Conservation (phyloP, 2,797 vertebrate species). For the Lemur catta region DNA sequence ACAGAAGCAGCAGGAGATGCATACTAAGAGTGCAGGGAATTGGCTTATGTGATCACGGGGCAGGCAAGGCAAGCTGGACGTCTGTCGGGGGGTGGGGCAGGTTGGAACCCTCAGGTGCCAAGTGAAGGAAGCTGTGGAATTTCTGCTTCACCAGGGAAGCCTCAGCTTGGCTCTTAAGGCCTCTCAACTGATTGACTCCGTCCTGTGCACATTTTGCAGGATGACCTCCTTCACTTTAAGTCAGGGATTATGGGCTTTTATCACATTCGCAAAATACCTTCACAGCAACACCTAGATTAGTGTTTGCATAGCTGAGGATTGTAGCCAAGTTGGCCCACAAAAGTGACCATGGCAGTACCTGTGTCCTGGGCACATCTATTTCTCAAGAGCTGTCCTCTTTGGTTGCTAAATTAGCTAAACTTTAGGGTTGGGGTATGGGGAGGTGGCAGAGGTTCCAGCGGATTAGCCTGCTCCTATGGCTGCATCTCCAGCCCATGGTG, state of each 20-base stretch:
- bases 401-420: neutral
- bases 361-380: neutral
- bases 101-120: too few relatives aligned
- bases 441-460: neutral
- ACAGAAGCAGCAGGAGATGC: neutral
- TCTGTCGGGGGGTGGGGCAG: neutral
- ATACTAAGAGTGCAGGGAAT: neutral
- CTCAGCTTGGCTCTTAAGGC: too few relatives aligned
- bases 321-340: neutral
- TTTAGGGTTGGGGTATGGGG: neutral
- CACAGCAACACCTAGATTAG: neutral
- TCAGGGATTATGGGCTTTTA: too few relatives aligned
- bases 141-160: too few relatives aligned
- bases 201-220: too few relatives aligned
- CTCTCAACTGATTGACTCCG: too few relatives aligned
- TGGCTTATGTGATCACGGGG: neutral
- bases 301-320: neutral
- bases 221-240: too few relatives aligned
- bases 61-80: neutral
- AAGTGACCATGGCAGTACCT: neutral
- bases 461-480: neutral
- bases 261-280: too few relatives aligned
- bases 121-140: too few relatives aligned
- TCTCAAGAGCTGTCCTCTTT: neutral
- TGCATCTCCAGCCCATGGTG: neutral